Percentiles rank a stretch among this genome's conserved stretches.
Evolutionary conservation across 2,797 vertebrate species (phyloP).

Genomic region (Crenichthys baileyi): DNA sequence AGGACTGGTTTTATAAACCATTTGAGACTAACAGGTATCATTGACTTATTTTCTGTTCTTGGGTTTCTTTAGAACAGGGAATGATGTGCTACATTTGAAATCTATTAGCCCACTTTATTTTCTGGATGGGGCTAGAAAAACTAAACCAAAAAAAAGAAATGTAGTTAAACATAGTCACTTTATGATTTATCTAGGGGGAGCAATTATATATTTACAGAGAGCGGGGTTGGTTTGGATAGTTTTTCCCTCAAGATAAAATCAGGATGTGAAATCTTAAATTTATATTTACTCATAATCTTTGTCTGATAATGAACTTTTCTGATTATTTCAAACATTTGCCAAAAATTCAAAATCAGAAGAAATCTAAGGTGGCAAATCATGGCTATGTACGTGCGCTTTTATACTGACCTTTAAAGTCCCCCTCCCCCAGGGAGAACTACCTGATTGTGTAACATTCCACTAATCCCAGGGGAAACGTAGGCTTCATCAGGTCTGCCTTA

Average conservation of each 20-base stretch:
- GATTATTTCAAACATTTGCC: background rate
- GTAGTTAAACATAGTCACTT: background rate
- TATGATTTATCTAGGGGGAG: too few relatives aligned
- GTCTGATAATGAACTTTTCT: background rate
- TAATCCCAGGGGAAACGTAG: constrained; percentile 78
- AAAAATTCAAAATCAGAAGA: background rate
- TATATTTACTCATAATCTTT: background rate
- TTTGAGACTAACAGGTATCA: background rate
- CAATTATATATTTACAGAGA: background rate
- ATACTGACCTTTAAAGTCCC: background rate
- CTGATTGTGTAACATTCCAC: constrained; percentile 78
- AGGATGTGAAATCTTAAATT: background rate
- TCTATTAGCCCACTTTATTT: too few relatives aligned
- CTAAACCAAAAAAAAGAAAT: background rate
- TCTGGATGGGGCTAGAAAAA: background rate
- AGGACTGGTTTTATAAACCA: background rate
- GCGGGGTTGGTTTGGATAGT: background rate
- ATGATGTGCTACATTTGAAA: background rate
- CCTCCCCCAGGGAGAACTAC: constrained; percentile 49
- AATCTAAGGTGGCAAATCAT: background rate
- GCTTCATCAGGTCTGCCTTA: constrained; percentile 59
- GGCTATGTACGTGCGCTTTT: background rate
- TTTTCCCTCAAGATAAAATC: background rate
- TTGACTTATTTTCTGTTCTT: background rate
- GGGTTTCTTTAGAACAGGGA: background rate